phyloP scores from a whole-genome alignment of 1,140 invertebrate genomes.

The Aphelinus atriplicis region DNA sequence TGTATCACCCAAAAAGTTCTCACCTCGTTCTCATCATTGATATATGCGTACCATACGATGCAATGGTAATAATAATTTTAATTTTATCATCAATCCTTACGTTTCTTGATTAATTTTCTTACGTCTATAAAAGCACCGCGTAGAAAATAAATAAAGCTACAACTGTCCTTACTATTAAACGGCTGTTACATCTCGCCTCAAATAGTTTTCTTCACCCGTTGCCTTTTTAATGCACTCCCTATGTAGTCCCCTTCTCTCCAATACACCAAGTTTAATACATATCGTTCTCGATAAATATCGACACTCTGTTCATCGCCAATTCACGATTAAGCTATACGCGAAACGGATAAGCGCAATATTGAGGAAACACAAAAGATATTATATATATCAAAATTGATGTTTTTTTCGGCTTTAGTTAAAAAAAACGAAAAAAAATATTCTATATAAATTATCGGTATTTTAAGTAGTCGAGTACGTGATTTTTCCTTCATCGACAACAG shows the following conservation, averaged over 20 bases:
- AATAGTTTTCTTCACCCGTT: background rate
- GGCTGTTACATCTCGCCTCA: no score
- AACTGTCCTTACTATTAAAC: conserved; percentile 4
- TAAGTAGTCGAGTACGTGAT: no score
- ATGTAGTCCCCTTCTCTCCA: background rate
- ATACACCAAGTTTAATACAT: background rate
- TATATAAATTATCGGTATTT: no score
- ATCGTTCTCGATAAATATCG: background rate
- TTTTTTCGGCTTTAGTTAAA: no score
- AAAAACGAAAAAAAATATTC: no score
- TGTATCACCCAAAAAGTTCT: background rate
- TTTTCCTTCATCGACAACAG: background rate
- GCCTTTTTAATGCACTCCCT: background rate
- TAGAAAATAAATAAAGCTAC: conserved; percentile 6
- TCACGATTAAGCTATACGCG: conserved; percentile 2
- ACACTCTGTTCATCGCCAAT: conserved; percentile 21
- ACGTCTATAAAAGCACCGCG: background rate
- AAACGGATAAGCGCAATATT: conserved; percentile 18
- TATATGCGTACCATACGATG: no score
- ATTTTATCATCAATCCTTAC: no score
- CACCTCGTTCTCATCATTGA: background rate
- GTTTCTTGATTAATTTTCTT: no score
- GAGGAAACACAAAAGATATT: background rate
- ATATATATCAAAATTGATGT: no score
- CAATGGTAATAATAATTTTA: no score